Conservation (phyloP, 92 coral and sea anemone species). For the Epizoanthus scotinus region DNA sequence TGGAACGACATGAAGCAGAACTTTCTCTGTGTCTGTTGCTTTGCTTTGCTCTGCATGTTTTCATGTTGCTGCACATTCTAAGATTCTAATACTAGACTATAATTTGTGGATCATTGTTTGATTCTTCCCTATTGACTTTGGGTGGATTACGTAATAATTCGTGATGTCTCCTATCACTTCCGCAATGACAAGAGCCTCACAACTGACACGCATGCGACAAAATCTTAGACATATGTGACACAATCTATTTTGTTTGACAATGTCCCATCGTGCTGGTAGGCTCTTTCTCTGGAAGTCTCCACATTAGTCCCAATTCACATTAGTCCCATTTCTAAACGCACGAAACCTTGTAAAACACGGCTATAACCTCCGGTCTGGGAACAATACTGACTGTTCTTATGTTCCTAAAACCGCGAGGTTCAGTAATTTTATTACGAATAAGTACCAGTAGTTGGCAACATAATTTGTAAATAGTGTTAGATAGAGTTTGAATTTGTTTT, state of each 20-base stretch:
- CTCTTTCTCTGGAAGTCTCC: conserved; percentile 2
- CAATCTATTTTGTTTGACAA: conserved; percentile 46
- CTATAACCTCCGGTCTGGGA: too few relatives aligned
- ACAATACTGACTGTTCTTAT: too few relatives aligned
- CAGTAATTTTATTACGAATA: too few relatives aligned
- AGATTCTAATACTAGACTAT: too few relatives aligned
- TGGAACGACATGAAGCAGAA: conserved; percentile 58
- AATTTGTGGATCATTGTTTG: not conserved
- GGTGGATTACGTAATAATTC: conserved; percentile 43
- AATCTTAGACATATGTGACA: conserved; percentile 50
- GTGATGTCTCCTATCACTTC: conserved; percentile 50
- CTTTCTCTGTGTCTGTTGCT: conserved; percentile 38
- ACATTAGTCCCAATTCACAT: too few relatives aligned
- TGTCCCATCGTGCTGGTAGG: conserved; percentile 45
- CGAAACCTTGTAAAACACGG: too few relatives aligned
- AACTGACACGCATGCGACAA: conserved; percentile 41
- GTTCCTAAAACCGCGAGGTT: too few relatives aligned
- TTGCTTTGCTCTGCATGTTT: not conserved
- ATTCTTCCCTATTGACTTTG: not conserved
- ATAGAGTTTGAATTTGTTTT: too few relatives aligned
- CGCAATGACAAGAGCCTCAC: conserved; percentile 47
- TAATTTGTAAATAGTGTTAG: too few relatives aligned
- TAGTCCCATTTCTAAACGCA: too few relatives aligned
- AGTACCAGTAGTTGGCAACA: too few relatives aligned
- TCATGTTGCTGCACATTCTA: too few relatives aligned